Evolutionary conservation across 2,888 invertebrate species (phyloP).

Genomic region (Polyommatus iphigenia): DNA sequence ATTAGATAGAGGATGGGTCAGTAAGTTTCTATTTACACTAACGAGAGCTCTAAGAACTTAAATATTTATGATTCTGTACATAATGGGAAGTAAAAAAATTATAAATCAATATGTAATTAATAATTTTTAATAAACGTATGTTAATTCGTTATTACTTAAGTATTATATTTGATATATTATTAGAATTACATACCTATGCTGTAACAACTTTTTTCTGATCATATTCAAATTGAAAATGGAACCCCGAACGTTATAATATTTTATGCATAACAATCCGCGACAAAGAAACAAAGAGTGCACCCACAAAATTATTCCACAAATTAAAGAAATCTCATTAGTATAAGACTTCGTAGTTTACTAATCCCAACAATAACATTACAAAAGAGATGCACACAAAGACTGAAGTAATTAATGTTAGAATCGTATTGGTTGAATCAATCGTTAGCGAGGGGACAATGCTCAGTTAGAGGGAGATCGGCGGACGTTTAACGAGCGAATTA

Average conservation of each 20-base stretch:
- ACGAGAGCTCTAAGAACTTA: background rate
- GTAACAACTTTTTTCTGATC: background rate
- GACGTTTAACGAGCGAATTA: constrained; percentile 79
- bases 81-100: too few relatives aligned
- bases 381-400: constrained; percentile 74
- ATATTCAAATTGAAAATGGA: background rate
- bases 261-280: background rate
- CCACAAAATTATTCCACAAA: constrained; percentile 40
- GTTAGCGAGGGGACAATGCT: constrained; percentile 68
- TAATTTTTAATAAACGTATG: too few relatives aligned
- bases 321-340: constrained; percentile 60
- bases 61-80: background rate
- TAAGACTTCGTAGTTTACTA: constrained; percentile 67
- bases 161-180: too few relatives aligned
- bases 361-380: constrained; percentile 52
- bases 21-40: background rate
- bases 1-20: background rate
- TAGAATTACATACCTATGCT: too few relatives aligned
- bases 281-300: constrained; percentile 31
- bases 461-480: constrained; percentile 72
- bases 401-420: constrained; percentile 70
- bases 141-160: too few relatives aligned
- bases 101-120: too few relatives aligned
- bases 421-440: constrained; percentile 69
- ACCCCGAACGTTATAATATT: background rate